Percentiles rank a stretch among this genome's conserved stretches.
phyloP scores from a whole-genome alignment of 2,888 invertebrate species.

The Fissipunctia ypsillon region DNA sequence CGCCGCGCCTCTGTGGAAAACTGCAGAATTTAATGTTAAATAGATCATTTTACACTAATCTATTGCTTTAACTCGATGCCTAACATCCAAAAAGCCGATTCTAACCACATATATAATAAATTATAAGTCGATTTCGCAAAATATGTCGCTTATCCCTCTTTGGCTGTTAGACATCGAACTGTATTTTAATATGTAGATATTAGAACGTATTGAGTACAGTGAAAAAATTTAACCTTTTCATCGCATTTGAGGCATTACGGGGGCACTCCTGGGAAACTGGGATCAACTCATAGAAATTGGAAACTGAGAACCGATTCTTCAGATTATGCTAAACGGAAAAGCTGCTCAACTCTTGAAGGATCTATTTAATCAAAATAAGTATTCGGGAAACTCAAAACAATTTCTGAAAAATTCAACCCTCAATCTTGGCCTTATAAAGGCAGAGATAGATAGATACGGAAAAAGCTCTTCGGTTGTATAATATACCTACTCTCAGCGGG shows the following conservation, averaged over 20 bases:
- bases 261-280: neutral
- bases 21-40: slow-evolving; percentile 3
- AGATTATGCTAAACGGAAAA: neutral
- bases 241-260: neutral
- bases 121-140: no score
- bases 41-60: neutral
- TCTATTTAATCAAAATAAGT: neutral
- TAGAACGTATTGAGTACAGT: neutral
- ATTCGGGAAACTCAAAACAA: no score
- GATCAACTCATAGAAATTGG: neutral
- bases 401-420: neutral
- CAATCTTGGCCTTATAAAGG: neutral
- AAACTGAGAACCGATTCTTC: neutral
- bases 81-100: no score
- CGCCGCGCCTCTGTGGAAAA: neutral
- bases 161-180: no score
- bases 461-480: neutral
- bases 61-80: neutral
- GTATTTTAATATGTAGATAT: no score
- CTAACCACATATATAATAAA: no score
- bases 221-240: no score
- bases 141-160: no score
- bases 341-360: neutral
- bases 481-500: no score
- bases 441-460: neutral